phyloP scores from a whole-genome alignment of 2,113 vertebrate genomes.

The Gasterosteus nipponicus region DNA sequence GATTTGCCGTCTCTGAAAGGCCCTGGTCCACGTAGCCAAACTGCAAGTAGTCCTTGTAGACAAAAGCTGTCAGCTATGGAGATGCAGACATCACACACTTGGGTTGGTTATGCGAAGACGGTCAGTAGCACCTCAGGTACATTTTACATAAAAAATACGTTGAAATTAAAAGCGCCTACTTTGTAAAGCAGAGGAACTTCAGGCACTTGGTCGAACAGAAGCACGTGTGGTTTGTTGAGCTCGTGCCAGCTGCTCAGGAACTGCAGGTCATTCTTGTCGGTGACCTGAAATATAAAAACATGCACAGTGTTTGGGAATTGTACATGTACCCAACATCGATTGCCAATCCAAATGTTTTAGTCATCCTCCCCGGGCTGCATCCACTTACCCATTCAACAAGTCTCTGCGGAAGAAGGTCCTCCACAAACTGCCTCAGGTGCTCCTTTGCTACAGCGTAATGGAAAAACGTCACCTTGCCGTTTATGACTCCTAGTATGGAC shows the following conservation, averaged over 20 bases:
- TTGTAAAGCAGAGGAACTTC: slow-evolving; percentile 88
- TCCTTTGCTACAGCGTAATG: slow-evolving; percentile 90
- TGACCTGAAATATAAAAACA: slow-evolving; percentile 81
- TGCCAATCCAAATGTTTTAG: background rate
- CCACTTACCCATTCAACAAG: slow-evolving; percentile 89
- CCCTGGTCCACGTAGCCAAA: slow-evolving; percentile 94
- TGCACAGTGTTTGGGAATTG: background rate
- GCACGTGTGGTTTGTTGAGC: slow-evolving; percentile 93
- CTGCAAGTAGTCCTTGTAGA: slow-evolving; percentile 90
- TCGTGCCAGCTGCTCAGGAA: slow-evolving; percentile 93
- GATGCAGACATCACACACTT: slow-evolving; percentile 12
- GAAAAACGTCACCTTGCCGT: slow-evolving; percentile 93
- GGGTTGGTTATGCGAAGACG: background rate
- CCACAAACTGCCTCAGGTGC: slow-evolving; percentile 92
- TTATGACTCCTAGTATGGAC: slow-evolving; percentile 91
- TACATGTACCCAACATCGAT: background rate
- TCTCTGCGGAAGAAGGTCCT: slow-evolving; percentile 91
- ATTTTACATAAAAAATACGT: background rate
- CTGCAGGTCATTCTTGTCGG: slow-evolving; percentile 87
- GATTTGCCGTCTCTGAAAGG: slow-evolving; percentile 82
- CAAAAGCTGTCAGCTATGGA: slow-evolving; percentile 89
- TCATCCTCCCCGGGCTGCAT: background rate
- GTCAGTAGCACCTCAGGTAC: background rate
- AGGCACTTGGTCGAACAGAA: slow-evolving; percentile 92
- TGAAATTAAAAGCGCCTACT: slow-evolving; percentile 60